phyloP scores from a whole-genome alignment of 2,797 vertebrate genomes.

The Philypnodon macrostomus region DNA sequence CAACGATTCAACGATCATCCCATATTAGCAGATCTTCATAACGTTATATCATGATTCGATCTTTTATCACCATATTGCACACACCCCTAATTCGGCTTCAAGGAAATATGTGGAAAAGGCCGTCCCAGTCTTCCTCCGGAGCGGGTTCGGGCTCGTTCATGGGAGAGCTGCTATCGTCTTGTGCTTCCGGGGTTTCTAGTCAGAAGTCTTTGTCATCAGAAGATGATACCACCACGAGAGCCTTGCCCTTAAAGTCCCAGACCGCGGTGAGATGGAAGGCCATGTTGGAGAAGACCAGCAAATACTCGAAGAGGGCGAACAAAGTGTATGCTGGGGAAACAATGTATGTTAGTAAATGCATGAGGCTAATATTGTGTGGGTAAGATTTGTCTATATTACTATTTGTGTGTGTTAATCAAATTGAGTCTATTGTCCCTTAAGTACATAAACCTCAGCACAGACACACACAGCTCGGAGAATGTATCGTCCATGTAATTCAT shows the following conservation, averaged over 20 bases:
- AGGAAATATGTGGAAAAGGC: constrained; percentile 51
- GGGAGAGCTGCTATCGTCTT: constrained; percentile 5
- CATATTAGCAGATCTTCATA: no score
- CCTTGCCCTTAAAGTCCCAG: constrained; percentile 90
- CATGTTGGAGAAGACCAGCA: constrained; percentile 92
- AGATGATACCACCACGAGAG: constrained; percentile 82
- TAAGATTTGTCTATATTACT: no score
- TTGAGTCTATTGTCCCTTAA: no score
- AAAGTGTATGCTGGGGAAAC: constrained; percentile 81
- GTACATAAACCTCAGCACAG: no score
- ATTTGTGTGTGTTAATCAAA: no score
- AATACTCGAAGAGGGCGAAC: constrained; percentile 90
- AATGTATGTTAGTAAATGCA: neutral
- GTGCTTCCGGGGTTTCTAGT: constrained; percentile 37
- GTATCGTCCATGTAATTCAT: no score
- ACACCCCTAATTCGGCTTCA: no score
- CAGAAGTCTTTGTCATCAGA: constrained; percentile 87
- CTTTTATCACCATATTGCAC: no score
- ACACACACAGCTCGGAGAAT: no score
- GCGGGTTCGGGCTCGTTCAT: constrained; percentile 18
- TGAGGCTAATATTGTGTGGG: no score
- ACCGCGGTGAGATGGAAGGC: constrained; percentile 93
- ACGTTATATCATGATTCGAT: no score
- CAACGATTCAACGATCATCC: no score
- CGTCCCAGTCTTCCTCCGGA: constrained; percentile 33